A percentile compares a stretch with the other conserved stretches of the same genome.
Evolutionary conservation across 2,888 invertebrate genomes (phyloP).

Genomic region (Spisula solida): DNA sequence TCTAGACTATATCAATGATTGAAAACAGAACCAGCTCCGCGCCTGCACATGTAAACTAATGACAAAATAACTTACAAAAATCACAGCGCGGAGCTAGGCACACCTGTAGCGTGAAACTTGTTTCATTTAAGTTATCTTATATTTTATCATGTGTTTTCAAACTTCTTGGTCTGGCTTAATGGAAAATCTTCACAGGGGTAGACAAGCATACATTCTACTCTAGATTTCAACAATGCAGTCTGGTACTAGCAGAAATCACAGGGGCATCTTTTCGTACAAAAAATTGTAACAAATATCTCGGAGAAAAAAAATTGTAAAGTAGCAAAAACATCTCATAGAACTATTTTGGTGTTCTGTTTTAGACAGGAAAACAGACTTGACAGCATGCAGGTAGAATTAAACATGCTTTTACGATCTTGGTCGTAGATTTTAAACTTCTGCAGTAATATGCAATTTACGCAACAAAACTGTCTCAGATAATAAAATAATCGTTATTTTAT

Average conservation of each 20-base stretch:
- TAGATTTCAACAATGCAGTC: constrained; percentile 27
- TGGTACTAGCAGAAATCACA: constrained; percentile 4
- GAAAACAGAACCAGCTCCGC: not conserved
- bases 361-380: not conserved
- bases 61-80: constrained; percentile 14
- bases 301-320: constrained; percentile 17
- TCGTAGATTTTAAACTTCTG: not conserved
- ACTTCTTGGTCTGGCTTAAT: constrained; percentile 31
- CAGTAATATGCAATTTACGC: not conserved
- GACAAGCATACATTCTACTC: not conserved
- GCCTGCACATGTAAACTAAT: not conserved
- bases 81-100: constrained; percentile 6
- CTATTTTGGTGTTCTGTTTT: not conserved
- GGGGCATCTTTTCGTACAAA: not conserved
- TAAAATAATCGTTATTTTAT: not conserved
- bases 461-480: not conserved
- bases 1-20: not conserved
- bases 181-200: constrained; percentile 44
- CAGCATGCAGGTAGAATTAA: not conserved
- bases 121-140: constrained; percentile 37
- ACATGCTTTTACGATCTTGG: not conserved
- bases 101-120: constrained; percentile 38
- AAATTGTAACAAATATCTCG: constrained; percentile 6
- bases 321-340: constrained; percentile 19
- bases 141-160: constrained; percentile 43